Percentiles rank a stretch among this genome's conserved stretches.
Evolutionary conservation across 2,797 vertebrate genomes (phyloP).

Genomic region (Erpetoichthys calabaricus): DNA sequence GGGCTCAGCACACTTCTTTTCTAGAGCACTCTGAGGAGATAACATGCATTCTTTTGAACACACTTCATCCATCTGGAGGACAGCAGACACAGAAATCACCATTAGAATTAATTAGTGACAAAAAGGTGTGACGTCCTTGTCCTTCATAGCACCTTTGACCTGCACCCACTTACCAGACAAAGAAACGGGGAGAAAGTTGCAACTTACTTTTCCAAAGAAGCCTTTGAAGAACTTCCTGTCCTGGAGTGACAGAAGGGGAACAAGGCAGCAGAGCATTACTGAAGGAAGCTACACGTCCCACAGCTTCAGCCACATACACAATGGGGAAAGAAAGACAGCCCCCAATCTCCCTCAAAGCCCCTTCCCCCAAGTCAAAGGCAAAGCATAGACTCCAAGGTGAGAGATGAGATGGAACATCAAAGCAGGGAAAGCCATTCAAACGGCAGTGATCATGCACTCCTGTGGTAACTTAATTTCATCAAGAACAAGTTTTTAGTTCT

Average conservation of each 20-base stretch:
- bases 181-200: slow-evolving; percentile 35
- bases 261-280: slow-evolving; percentile 94
- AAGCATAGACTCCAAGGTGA: slow-evolving; percentile 29
- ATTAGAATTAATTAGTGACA: no score
- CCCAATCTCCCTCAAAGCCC: no score
- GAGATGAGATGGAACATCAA: slow-evolving; percentile 4
- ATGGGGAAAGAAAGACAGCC: slow-evolving; percentile 31
- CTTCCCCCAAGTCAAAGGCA: slow-evolving; percentile 43
- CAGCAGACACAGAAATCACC: no score
- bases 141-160: slow-evolving; percentile 17
- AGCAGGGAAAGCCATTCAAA: slow-evolving; percentile 35
- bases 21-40: no score
- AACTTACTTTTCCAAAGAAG: slow-evolving; percentile 99
- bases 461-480: no score
- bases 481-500: no score
- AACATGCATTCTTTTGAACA: no score
- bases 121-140: no score
- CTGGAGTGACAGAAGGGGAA: slow-evolving; percentile 88
- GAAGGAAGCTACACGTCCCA: slow-evolving; percentile 58
- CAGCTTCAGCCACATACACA: slow-evolving; percentile 55
- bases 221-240: slow-evolving; percentile 99
- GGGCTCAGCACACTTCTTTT: no score
- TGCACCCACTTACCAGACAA: slow-evolving; percentile 24
- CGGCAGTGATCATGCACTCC: neutral
- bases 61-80: no score